Conservation (phyloP, 30 jellyfish, hydroid and myxozoan genomes). For the Morbakka virulenta region DNA sequence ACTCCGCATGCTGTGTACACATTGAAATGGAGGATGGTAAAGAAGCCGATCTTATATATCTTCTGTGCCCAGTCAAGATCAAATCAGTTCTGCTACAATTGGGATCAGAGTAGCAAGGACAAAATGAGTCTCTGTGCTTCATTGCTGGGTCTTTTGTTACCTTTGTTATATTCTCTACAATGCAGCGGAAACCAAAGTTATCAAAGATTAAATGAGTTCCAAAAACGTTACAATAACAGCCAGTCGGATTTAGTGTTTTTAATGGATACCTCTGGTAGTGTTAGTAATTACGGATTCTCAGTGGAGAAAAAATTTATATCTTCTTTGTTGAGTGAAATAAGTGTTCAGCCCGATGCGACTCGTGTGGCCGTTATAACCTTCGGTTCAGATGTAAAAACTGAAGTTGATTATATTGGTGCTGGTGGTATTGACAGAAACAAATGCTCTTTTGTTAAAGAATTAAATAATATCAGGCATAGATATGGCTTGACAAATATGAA, state of each 20-base stretch:
- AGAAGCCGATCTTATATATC: too few species aligned
- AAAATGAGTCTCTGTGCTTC: too few species aligned
- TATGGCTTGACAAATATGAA: constrained; percentile 76
- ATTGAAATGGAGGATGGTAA: too few species aligned
- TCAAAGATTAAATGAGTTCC: constrained; percentile 89
- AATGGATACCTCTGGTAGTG: constrained; percentile 85
- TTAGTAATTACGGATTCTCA: constrained; percentile 66
- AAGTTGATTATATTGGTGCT: constrained; percentile 83
- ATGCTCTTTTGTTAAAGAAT: constrained; percentile 77
- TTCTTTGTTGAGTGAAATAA: constrained; percentile 78
- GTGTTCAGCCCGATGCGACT: constrained; percentile 94
- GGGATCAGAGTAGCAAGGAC: too few species aligned
- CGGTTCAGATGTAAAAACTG: constrained; percentile 38
- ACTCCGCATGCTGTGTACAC: too few species aligned
- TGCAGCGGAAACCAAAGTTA: too few species aligned
- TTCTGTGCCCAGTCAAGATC: too few species aligned
- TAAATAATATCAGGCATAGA: constrained; percentile 58
- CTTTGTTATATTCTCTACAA: too few species aligned
- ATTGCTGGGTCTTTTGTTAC: too few species aligned
- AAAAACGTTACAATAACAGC: constrained; percentile 85
- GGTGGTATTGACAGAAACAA: constrained; percentile 62
- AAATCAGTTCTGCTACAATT: too few species aligned
- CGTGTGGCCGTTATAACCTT: constrained; percentile 77
- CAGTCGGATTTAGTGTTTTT: constrained; percentile 82
- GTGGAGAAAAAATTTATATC: constrained; percentile 73